Evolutionary conservation across 2,797 vertebrate genomes (phyloP).

Genomic region (Typhlichthys subterraneus): DNA sequence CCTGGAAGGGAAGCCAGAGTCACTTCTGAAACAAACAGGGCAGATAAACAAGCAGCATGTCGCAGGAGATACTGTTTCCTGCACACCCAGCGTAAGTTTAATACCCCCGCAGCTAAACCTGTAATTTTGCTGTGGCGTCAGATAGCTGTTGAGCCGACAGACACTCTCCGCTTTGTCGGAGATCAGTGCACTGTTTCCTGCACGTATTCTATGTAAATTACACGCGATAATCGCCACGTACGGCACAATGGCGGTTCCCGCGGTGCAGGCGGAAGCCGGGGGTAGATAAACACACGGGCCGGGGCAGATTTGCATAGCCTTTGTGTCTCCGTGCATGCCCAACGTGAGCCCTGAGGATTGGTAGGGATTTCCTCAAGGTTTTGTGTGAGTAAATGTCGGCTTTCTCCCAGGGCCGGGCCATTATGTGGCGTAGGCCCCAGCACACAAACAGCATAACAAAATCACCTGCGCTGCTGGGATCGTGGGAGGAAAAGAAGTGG

Average conservation of each 20-base stretch:
- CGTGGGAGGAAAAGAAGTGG: conserved; percentile 4
- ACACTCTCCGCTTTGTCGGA: conserved; percentile 78
- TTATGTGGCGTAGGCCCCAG: conserved; percentile 75
- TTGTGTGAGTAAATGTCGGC: conserved; percentile 75
- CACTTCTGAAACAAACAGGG: conserved; percentile 76
- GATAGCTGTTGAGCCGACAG: conserved; percentile 78
- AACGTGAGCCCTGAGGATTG: conserved; percentile 78
- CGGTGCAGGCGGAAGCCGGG: conserved; percentile 78
- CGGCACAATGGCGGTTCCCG: conserved; percentile 79
- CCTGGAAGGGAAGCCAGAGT: conserved; percentile 60
- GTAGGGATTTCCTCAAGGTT: conserved; percentile 74
- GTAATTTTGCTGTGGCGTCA: conserved; percentile 75
- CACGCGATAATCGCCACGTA: conserved; percentile 80
- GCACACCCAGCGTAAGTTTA: conserved; percentile 72
- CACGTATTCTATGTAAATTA: conserved; percentile 83
- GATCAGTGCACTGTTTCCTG: conserved; percentile 77
- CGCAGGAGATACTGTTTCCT: conserved; percentile 72
- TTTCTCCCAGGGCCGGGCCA: conserved; percentile 79
- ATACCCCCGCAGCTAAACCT: conserved; percentile 77
- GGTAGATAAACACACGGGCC: conserved; percentile 80
- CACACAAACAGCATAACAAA: conserved; percentile 74
- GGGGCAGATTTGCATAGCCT: conserved; percentile 81
- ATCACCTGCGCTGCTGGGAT: conserved; percentile 70
- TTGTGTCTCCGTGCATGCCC: conserved; percentile 73
- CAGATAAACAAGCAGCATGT: conserved; percentile 80